Evolutionary conservation across 1,140 invertebrate species (phyloP).

Genomic region (Sminthurides bifidus): DNA sequence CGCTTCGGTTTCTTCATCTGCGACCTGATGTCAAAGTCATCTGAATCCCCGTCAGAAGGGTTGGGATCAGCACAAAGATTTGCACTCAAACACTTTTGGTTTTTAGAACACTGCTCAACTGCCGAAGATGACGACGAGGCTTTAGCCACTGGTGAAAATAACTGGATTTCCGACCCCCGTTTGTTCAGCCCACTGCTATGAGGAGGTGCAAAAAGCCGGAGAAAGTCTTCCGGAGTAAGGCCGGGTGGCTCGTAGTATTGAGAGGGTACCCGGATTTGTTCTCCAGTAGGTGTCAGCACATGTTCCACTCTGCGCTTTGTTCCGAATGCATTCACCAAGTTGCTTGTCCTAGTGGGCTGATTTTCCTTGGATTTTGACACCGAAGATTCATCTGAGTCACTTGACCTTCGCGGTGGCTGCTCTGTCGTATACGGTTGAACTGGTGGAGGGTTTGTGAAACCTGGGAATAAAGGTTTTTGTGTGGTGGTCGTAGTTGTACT

Average conservation of each 20-base stretch:
- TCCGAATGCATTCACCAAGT: not conserved
- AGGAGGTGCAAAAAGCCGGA: not conserved
- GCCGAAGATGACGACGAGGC: not conserved
- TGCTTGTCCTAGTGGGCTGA: too few relatives aligned
- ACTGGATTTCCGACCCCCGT: not conserved
- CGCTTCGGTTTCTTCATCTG: not conserved
- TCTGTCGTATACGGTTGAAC: too few relatives aligned
- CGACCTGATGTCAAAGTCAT: slow-evolving; percentile 10
- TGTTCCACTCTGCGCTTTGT: not conserved
- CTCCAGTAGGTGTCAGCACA: not conserved
- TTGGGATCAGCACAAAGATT: slow-evolving; percentile 7
- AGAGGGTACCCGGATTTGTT: slow-evolving; percentile 9
- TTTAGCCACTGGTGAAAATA: not conserved
- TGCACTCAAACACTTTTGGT: slow-evolving; percentile 16
- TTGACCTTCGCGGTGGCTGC: too few relatives aligned
- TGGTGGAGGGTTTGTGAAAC: too few relatives aligned
- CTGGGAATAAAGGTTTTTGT: too few relatives aligned
- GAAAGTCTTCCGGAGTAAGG: not conserved
- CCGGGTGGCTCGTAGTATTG: slow-evolving; percentile 12
- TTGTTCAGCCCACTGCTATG: not conserved
- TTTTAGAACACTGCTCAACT: slow-evolving; percentile 9
- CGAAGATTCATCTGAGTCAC: too few relatives aligned
- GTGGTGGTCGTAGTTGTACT: too few relatives aligned
- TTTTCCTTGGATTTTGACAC: too few relatives aligned
- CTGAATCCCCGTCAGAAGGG: slow-evolving; percentile 10